These are phyloP conservation scores for Rotaria sp. DNA, from an alignment of 2,888 invertebrate species.

Conservation along the genomic window DNA sequence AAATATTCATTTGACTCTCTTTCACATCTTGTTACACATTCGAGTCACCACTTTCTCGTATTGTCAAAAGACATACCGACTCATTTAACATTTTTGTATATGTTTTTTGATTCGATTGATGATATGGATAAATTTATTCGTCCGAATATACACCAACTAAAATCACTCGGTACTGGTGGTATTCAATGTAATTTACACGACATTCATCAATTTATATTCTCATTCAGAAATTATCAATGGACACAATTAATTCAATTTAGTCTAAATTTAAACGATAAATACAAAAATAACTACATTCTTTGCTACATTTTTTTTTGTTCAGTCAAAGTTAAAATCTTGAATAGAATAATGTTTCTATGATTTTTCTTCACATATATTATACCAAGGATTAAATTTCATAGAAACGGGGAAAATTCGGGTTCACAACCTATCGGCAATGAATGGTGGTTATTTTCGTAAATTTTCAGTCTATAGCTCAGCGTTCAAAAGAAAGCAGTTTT, in stretches of 20 bases:
- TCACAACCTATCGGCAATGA: too few species aligned
- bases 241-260: not conserved
- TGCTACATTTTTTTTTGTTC: too few species aligned
- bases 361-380: too few species aligned
- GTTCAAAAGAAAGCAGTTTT: too few species aligned
- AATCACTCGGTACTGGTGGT: not conserved
- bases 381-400: too few species aligned
- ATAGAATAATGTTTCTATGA: too few species aligned
- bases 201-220: not conserved
- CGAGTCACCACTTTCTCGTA: not conserved
- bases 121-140: not conserved
- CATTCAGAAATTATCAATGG: not conserved
- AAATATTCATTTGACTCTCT: not conserved
- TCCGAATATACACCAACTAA: not conserved
- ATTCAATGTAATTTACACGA: not conserved
- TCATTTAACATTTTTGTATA: not conserved
- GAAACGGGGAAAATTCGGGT: too few species aligned
- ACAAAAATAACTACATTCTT: too few species aligned
- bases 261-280: not conserved
- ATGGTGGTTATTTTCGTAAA: too few species aligned
- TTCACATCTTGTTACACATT: not conserved
- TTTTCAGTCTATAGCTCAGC: too few species aligned
- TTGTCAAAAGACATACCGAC: not conserved
- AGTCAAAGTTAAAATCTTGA: too few species aligned
- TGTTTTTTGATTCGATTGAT: not conserved